Base-by-base conservation (phyloP, 2,888 invertebrate species). In the Ischnura elegans region DNA sequence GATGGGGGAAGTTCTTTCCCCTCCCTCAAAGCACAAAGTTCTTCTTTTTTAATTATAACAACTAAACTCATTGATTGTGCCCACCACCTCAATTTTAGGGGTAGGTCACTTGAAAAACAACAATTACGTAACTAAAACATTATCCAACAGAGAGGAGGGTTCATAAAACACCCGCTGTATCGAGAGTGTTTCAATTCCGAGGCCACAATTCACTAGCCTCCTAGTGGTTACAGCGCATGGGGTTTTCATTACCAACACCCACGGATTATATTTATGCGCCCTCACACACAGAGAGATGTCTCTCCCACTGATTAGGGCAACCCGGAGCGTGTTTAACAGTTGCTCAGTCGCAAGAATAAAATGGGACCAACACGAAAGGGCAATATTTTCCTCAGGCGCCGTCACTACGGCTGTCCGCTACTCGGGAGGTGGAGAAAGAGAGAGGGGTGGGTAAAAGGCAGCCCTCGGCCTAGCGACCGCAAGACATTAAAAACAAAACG, bases 401-500 rank as follows among this genome's bases (percentile, higher is more conserved):
- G 76, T 76, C 76, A 76, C 76, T 36, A 76, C 76, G 76, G 13
- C 76, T 76, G 76, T 76, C 76, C 76, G 76, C 76, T 76, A 36
- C 36, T 36, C 76, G n/a, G n/a, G n/a, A n/a, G n/a, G n/a, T 8
- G 76, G 76, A 16, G 76, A 51, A 10, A 1, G 47, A 47, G 13
- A 47, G 13, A 47, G 47, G 6, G 47, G 51, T 1, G 76, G 76
- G 36, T 36, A 76, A 36, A 76, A 76, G 36, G n/a, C n/a, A n/a
- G n/a, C n/a, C n/a, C n/a, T n/a, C n/a, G n/a, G n/a, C n/a, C n/a
- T 76, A 76, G 76, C 76, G 25, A 76, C 76, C 76, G 36, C 76
- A 76, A 76, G 76, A 76, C 76, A 76, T 29, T 76, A 36, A 76
- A 76, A 76, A 76, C 76, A 76, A 76, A 76, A 76, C 25, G 76